Evolutionary conservation across 2,797 vertebrate genomes (phyloP), one percentile per base, ranked within the genome.

Genomic region (Melanotaenia boesemani): DNA sequence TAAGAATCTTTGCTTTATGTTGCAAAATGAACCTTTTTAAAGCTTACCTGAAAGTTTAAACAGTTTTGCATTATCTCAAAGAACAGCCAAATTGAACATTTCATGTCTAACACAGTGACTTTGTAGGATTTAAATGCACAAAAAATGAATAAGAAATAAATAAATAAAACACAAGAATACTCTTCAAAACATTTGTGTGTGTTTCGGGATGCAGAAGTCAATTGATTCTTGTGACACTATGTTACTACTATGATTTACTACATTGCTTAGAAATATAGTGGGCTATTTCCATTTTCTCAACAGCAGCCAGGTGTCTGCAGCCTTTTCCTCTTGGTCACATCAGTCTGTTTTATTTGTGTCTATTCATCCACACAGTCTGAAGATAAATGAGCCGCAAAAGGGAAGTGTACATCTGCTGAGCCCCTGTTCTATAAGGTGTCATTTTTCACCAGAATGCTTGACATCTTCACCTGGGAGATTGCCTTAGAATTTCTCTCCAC

Each of bases 311-410:
- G 24, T 18, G 26, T 20, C 64, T 32, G 62, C 63, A 63, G 57
- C 61, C 24, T 67, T 50, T 58, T 73, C 65, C 60, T 74, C 39
- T 24, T 58, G 61, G 72, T 79, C 69, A 78, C 74, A 70, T 39
- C 24, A 70, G 37, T 72, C 63, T 6, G 46, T 88, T 83, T 86
- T 82, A 89, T 81, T 60, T 65, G 34, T 48, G 65, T 61, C 58
- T 73, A 68, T 73, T 80, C 24, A 0, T 77, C 82, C 66, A 69
- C 81, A 79, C 64, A 75, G 70, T 70, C 61, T 75, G 65, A 58
- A 65, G 72, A 82, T 63, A 70, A 90, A 91, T 85, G 80, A 63
- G 70, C 66, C 41, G 10, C 54, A 63, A 71, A 76, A 68, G 39
- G 76, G 68, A 90, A 83, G 62, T 63, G 66, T 70, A 65, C 9